These are phyloP conservation scores for Maniola hyperantus DNA, from an alignment of 2,888 invertebrate species.

Conservation along the genomic window DNA sequence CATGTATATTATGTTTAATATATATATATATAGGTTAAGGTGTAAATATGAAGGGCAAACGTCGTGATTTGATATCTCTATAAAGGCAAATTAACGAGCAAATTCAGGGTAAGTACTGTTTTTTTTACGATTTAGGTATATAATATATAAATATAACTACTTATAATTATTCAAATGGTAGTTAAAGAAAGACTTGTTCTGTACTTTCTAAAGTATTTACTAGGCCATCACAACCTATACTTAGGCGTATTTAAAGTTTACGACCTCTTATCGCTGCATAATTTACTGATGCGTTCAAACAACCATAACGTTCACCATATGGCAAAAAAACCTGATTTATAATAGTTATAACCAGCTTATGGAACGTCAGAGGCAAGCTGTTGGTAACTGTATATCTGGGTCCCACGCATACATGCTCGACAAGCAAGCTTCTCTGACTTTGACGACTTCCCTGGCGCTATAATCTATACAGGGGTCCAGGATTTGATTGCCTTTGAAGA, in stretches of 20 bases:
- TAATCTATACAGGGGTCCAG: no score
- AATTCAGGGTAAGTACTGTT: no score
- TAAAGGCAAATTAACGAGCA: no score
- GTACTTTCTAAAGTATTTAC: background rate
- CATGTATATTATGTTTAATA: no score
- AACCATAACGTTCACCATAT: slow-evolving; percentile 17
- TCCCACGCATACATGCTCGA: background rate
- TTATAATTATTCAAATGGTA: background rate
- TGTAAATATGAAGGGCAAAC: no score
- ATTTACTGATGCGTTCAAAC: background rate
- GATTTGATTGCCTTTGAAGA: no score
- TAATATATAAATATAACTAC: no score
- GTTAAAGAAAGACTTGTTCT: background rate
- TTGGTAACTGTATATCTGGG: background rate
- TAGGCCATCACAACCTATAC: background rate
- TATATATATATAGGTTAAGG: no score
- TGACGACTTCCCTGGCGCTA: no score
- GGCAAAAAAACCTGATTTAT: slow-evolving; percentile 4
- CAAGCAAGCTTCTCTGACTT: background rate
- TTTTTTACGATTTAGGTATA: no score
- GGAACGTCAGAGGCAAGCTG: background rate
- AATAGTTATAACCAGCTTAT: background rate
- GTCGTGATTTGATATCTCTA: no score
- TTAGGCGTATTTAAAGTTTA: background rate
- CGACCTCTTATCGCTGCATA: background rate